These are phyloP conservation scores for Cydia strobilella DNA, from an alignment of 1,140 invertebrate species.

Conservation along the genomic window DNA sequence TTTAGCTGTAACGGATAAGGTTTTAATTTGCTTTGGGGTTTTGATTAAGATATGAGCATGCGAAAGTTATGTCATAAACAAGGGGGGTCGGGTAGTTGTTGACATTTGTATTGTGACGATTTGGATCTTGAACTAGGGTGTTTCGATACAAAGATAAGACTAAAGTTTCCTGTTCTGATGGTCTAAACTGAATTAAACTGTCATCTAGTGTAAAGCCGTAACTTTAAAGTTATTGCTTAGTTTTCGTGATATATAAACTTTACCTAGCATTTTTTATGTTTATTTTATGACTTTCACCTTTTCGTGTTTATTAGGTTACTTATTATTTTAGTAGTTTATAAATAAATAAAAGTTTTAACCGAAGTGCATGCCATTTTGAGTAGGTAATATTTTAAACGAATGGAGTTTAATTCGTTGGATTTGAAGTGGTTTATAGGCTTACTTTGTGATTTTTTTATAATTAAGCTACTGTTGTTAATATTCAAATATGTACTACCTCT, in stretches of 20 bases:
- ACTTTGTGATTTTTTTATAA: neutral
- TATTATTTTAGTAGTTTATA: neutral
- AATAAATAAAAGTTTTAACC: neutral
- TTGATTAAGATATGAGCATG: neutral
- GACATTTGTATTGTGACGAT: conserved; percentile 11
- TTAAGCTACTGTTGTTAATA: no score
- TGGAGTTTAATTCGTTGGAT: neutral
- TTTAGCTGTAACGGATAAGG: neutral
- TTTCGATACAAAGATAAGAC: neutral
- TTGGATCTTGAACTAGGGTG: neutral
- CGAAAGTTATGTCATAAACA: neutral
- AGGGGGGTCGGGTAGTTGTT: neutral
- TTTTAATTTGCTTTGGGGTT: neutral
- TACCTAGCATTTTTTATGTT: neutral
- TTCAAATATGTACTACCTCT: no score
- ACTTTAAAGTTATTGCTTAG: conserved; percentile 1
- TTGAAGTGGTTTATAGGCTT: neutral
- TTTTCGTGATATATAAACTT: neutral
- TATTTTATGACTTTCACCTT: conserved; percentile 1
- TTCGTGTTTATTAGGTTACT: neutral
- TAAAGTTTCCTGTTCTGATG: neutral
- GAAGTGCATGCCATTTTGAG: neutral
- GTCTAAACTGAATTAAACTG: conserved; percentile 1
- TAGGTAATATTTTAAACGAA: neutral
- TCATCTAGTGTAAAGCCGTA: neutral